Percentiles rank a stretch among this genome's conserved stretches.
Conservation (phyloP, 2,113 vertebrate species). For the Acanthochromis polyacanthus region DNA sequence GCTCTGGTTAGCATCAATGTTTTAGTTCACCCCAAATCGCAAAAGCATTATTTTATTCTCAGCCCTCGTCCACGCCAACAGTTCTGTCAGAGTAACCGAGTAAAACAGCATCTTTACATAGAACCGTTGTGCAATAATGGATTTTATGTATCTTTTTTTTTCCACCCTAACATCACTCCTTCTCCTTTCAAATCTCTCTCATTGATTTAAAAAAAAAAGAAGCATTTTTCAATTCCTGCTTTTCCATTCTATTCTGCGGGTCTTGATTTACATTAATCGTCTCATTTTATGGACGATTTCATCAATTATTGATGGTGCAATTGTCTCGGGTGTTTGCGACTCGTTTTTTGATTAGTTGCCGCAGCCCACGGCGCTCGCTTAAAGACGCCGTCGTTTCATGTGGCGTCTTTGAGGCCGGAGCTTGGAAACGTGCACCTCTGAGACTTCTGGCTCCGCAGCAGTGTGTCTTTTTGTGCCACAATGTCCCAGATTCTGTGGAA, state of each 20-base stretch:
- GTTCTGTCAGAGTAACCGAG: too few relatives aligned
- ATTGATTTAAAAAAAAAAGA: too few relatives aligned
- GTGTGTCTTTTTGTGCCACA: conserved; percentile 7
- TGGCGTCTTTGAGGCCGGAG: conserved; percentile 16
- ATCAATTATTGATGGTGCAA: conserved; percentile 9
- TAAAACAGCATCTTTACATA: too few relatives aligned
- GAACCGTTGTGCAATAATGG: too few relatives aligned
- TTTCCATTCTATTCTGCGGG: not conserved
- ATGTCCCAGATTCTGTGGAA: not conserved
- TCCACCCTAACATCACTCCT: too few relatives aligned
- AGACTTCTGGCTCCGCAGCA: conserved; percentile 13
- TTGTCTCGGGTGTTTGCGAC: conserved; percentile 5
- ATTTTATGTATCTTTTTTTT: too few relatives aligned
- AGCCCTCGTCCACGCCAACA: too few relatives aligned
- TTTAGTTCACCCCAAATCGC: too few relatives aligned
- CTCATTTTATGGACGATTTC: conserved; percentile 23
- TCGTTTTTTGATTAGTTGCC: conserved; percentile 4
- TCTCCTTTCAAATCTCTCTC: not conserved
- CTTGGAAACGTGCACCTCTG: conserved; percentile 7
- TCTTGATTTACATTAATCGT: not conserved
- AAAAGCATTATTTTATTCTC: too few relatives aligned
- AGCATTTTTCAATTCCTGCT: too few relatives aligned
- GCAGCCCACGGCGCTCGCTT: not conserved
- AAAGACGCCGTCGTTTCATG: conserved; percentile 30
- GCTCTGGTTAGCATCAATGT: too few relatives aligned